Evolutionary conservation across 1,140 invertebrate genomes (phyloP).

Genomic region (Pygmarrhopalites habei): DNA sequence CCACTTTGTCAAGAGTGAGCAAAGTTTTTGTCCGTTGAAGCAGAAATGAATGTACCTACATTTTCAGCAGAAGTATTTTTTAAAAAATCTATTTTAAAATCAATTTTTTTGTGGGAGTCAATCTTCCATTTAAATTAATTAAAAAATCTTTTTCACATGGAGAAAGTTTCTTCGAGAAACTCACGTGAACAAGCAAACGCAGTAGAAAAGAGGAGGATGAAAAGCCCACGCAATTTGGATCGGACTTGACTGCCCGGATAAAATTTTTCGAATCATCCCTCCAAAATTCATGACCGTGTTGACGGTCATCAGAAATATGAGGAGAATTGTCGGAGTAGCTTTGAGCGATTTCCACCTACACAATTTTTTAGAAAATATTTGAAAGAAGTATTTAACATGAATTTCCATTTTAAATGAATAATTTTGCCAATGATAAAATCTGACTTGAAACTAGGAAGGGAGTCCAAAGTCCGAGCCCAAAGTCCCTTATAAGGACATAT

Average conservation of each 20-base stretch:
- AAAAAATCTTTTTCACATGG: too few relatives aligned
- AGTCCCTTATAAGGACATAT: neutral
- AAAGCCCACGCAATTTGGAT: constrained; percentile 5
- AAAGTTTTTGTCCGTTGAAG: too few relatives aligned
- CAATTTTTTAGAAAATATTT: neutral
- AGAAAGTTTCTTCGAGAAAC: too few relatives aligned
- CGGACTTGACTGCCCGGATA: neutral
- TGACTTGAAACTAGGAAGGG: too few relatives aligned
- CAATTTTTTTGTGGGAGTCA: too few relatives aligned
- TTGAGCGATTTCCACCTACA: neutral
- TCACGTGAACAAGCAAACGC: neutral
- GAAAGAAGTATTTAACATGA: neutral
- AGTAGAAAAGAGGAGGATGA: neutral
- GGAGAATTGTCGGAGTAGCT: neutral
- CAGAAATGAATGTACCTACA: too few relatives aligned
- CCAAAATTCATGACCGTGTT: neutral
- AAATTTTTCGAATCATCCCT: neutral
- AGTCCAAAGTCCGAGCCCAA: neutral
- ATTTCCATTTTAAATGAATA: too few relatives aligned
- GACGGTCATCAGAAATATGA: neutral
- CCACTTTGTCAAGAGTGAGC: too few relatives aligned
- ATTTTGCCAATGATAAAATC: too few relatives aligned
- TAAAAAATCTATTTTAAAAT: too few relatives aligned
- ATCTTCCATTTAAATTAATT: too few relatives aligned
- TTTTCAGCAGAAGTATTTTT: too few relatives aligned